Evolutionary conservation across 2,113 vertebrate species (phyloP), one percentile per base, ranked within the genome.

Genomic region (Tachysurus fulvidraco): DNA sequence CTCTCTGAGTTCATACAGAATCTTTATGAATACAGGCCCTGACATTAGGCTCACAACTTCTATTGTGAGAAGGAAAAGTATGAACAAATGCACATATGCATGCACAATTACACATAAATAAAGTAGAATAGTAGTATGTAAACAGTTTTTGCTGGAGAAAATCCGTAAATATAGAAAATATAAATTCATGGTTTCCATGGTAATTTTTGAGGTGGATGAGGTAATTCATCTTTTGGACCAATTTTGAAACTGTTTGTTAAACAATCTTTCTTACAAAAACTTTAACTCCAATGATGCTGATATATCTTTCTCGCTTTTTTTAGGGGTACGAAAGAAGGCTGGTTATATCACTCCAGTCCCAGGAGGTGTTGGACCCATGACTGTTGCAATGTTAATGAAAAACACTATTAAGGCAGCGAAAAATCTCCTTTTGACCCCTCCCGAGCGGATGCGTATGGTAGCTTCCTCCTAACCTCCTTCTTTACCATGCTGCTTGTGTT

Each of bases 331-430:
- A 87, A 96, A 97, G 94, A 99, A 98, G 92, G 98, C 98, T 0
- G 94, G 98, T 85, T 98, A 95, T 89, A 99, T 99, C 93, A 99
- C 98, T 0, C 98, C 98, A 0, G 98, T 99, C 0, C 98, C 98
- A 0, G 98, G 98, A 0, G 98, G 98, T 0, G 98, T 99, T 0
- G 98, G 98, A 62, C 98, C 98, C 87, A 98, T 99, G 97, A 99
- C 98, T 0, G 98, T 99, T 55, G 98, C 98, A 1, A 99, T 99
- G 98, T 96, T 99, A 3, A 99, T 99, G 98, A 99, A 98, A 90
- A 99, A 99, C 92, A 99, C 98, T 14, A 95, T 99, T 90, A 98
- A 98, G 1, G 98, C 98, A 2, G 97, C 98, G 3, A 98, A 98
- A 93, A 98, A 96, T 41, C 87, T 97, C 87, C 91, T 97, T 83